A percentile compares a stretch with the other conserved stretches of the same genome.
Conservation (phyloP, 2,113 vertebrate species). For the Chloroceryle aenea region DNA sequence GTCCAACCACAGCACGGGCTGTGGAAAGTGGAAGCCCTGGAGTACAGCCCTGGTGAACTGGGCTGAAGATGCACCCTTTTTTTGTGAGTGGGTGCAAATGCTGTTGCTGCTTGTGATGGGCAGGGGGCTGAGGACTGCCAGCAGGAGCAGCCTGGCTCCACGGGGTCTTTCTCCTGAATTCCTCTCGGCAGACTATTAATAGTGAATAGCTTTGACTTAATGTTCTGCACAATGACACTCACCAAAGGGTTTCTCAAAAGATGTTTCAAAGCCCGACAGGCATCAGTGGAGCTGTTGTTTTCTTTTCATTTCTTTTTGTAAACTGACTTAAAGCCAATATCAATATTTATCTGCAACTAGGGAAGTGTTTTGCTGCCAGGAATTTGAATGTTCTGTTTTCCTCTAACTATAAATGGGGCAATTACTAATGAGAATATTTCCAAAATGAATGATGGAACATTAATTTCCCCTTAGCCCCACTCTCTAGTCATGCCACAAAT, state of each 20-base stretch:
- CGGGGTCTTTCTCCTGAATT: not conserved
- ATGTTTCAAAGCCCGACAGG: constrained; percentile 11
- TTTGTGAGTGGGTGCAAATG: not conserved
- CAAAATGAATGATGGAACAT: constrained; percentile 67
- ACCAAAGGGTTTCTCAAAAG: constrained; percentile 12
- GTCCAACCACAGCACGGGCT: not conserved
- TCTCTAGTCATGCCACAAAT: not conserved
- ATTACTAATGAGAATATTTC: constrained; percentile 60
- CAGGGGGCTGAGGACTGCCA: not conserved
- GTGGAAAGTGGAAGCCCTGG: accelerated
- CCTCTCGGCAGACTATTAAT: not conserved
- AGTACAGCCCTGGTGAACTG: accelerated
- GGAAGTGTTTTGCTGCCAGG: constrained; percentile 63
- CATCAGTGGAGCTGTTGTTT: constrained; percentile 44
- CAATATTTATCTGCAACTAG: constrained; percentile 71
- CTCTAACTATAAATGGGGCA: constrained; percentile 53
- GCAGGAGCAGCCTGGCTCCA: not conserved
- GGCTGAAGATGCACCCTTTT: not conserved
- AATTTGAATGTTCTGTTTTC: constrained; percentile 59
- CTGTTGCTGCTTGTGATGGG: not conserved
- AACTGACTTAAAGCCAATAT: constrained; percentile 67
- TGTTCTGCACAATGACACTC: not conserved
- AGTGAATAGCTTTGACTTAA: not conserved
- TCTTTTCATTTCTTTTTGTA: constrained; percentile 53
- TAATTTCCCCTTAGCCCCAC: constrained; percentile 12